Conservation (phyloP, 1,140 invertebrate genomes). For the Calycopis cecrops region DNA sequence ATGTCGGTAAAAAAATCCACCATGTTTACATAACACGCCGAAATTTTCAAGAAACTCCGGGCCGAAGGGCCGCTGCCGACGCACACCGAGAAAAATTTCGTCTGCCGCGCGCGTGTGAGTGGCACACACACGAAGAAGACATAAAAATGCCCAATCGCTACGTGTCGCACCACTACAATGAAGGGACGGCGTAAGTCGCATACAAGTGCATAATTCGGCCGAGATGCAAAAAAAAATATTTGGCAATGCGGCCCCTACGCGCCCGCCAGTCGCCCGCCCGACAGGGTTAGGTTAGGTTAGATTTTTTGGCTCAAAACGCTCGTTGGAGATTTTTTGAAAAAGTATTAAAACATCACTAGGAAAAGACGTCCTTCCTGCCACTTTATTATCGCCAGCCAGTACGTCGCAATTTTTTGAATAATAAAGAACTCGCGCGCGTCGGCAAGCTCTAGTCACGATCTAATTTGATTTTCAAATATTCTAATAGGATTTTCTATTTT, state of each 20-base stretch:
- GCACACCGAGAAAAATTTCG: slow-evolving; percentile 60
- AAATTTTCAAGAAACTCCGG: slow-evolving; percentile 64
- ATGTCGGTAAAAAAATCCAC: slow-evolving; percentile 45
- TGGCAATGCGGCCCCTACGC: slow-evolving; percentile 74
- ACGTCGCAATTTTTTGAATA: slow-evolving; percentile 60
- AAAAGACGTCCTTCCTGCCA: slow-evolving; percentile 50
- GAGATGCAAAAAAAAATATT: slow-evolving; percentile 76
- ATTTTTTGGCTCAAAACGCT: slow-evolving; percentile 73
- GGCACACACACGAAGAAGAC: slow-evolving; percentile 53
- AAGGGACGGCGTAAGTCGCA: slow-evolving; percentile 73
- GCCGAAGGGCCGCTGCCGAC: slow-evolving; percentile 50
- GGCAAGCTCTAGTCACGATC: slow-evolving; percentile 43
- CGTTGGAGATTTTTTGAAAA: slow-evolving; percentile 67
- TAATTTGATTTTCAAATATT: slow-evolving; percentile 49
- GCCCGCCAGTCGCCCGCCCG: slow-evolving; percentile 71
- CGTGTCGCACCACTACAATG: slow-evolving; percentile 72
- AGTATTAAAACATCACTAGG: slow-evolving; percentile 55
- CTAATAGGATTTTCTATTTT: slow-evolving; percentile 32
- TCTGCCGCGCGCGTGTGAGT: slow-evolving; percentile 48
- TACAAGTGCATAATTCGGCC: slow-evolving; percentile 75
- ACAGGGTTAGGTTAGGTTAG: slow-evolving; percentile 74
- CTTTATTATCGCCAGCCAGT: slow-evolving; percentile 52
- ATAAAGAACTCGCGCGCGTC: slow-evolving; percentile 50
- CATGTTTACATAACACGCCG: slow-evolving; percentile 69
- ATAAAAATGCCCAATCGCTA: slow-evolving; percentile 69